Percentiles rank a stretch among this genome's conserved stretches.
These are phyloP conservation scores for Mormyrops boulengeri DNA, from an alignment of 2,797 vertebrate species.

Conservation along the genomic window DNA sequence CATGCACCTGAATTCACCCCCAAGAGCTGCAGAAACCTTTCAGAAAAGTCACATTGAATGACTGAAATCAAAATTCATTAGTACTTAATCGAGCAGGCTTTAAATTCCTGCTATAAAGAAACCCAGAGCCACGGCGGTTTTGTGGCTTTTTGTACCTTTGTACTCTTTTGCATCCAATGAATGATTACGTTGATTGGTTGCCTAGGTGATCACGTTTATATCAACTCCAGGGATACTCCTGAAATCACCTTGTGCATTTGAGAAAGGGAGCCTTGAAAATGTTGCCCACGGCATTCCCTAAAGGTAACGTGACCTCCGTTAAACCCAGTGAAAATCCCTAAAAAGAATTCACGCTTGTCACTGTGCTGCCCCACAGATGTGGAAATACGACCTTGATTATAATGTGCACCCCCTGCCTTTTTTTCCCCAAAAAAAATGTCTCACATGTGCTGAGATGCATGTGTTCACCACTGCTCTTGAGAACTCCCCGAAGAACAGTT, in stretches of 20 bases:
- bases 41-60: constrained; percentile 8
- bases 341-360: background rate
- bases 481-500: constrained; percentile 29
- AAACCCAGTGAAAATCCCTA: background rate
- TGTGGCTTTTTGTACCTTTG: constrained; percentile 6
- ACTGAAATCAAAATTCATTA: constrained; percentile 11
- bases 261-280: background rate
- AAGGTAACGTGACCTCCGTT: constrained; percentile 5
- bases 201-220: background rate
- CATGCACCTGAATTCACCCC: background rate
- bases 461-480: constrained; percentile 27
- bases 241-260: background rate
- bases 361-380: constrained; percentile 12
- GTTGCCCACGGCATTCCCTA: background rate
- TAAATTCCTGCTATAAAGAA: background rate
- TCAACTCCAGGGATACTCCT: constrained; percentile 11
- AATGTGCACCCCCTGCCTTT: constrained; percentile 2
- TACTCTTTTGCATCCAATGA: constrained; percentile 12
- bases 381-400: constrained; percentile 20
- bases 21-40: background rate
- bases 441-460: background rate
- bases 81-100: background rate
- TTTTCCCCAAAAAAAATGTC: constrained; percentile 7
- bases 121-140: background rate
- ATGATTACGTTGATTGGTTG: constrained; percentile 13